Conservation (phyloP, 1,140 invertebrate species). For the Neodiprion pinetum region DNA sequence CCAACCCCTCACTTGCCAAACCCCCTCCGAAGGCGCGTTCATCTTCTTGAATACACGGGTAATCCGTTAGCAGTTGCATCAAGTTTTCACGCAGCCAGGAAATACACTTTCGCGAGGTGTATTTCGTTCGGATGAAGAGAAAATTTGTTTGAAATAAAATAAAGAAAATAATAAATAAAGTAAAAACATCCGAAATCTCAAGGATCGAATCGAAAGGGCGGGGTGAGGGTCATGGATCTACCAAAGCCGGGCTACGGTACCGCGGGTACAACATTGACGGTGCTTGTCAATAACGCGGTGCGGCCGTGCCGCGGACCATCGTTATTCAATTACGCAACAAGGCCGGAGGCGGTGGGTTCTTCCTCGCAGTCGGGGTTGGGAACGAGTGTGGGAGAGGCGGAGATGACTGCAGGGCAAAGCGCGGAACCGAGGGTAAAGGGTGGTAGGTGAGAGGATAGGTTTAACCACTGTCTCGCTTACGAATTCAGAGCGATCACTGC, state of each 20-base stretch:
- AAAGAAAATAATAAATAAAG: no score
- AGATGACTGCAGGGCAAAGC: conserved; percentile 24
- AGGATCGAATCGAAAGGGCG: background rate
- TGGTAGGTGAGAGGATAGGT: conserved; percentile 11
- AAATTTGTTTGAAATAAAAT: no score
- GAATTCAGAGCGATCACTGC: no score
- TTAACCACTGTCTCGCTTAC: no score
- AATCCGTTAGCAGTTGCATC: conserved; percentile 42
- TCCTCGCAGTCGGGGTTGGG: conserved; percentile 2
- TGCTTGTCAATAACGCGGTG: conserved; percentile 48
- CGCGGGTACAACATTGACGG: conserved; percentile 44
- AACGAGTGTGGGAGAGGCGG: conserved; percentile 10
- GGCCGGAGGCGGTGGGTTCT: conserved; percentile 30
- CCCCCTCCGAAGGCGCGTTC: conserved; percentile 40
- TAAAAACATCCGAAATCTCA: background rate
- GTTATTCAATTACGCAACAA: conserved; percentile 55
- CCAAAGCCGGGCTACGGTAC: background rate
- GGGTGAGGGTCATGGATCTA: background rate
- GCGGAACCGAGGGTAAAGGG: conserved; percentile 35
- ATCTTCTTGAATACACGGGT: conserved; percentile 39
- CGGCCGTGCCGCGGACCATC: conserved; percentile 33
- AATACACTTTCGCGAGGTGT: background rate
- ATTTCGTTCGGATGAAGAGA: background rate
- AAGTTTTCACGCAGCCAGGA: conserved; percentile 41
- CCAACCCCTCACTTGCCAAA: conserved; percentile 17